Conservation (phyloP, 2,797 vertebrate genomes). For the Enteromius afrohamiltoni region DNA sequence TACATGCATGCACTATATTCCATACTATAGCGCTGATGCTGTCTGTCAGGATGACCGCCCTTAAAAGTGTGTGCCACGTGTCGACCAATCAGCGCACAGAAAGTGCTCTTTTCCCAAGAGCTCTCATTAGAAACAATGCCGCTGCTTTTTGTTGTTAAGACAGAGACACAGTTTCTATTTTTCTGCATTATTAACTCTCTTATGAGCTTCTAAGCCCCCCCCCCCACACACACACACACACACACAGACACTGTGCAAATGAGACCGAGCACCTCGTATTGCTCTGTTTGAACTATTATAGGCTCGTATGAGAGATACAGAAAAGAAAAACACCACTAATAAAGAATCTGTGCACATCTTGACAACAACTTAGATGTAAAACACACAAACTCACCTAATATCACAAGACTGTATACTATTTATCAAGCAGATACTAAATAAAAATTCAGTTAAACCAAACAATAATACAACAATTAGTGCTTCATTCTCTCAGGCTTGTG, state of each 20-base stretch:
- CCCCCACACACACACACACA: background rate
- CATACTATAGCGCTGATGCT: background rate
- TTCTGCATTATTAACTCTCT: conserved; percentile 41
- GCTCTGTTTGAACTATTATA: background rate
- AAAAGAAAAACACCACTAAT: background rate
- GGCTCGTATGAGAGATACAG: background rate
- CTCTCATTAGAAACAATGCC: conserved; percentile 40
- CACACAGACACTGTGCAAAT: background rate
- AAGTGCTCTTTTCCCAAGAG: conserved; percentile 23
- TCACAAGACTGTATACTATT: background rate
- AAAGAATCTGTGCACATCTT: background rate
- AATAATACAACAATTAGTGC: conserved; percentile 5
- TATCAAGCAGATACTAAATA: background rate
- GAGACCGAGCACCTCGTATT: background rate
- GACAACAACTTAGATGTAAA: background rate
- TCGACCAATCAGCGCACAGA: conserved; percentile 13
- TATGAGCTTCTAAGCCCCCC: background rate
- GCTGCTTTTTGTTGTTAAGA: conserved; percentile 16
- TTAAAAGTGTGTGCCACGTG: background rate
- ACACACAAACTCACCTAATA: background rate
- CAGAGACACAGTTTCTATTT: background rate
- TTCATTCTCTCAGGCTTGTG: background rate
- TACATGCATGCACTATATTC: background rate
- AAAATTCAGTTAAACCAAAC: background rate
- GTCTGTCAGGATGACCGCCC: background rate